Evolutionary conservation across 1,140 invertebrate genomes (phyloP).

Genomic region (Nomia melanderi): DNA sequence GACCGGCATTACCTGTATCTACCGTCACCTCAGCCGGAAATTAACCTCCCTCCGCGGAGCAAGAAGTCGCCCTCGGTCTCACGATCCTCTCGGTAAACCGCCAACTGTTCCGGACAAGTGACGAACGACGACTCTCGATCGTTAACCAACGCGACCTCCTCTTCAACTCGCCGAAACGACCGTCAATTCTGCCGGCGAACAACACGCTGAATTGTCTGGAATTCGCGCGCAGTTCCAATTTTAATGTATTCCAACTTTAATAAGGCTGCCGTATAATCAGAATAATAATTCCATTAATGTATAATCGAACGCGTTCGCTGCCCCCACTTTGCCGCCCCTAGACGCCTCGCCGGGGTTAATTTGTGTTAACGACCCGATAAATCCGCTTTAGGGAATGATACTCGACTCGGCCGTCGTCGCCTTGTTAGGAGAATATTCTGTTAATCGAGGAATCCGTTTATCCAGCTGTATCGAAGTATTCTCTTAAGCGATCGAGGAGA

Average conservation of each 20-base stretch:
- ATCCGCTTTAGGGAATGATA: not conserved
- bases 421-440: not conserved
- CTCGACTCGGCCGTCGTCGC: not conserved
- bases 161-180: too few relatives aligned
- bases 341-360: constrained; percentile 21
- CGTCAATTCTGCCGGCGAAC: not conserved
- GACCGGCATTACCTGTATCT: constrained; percentile 40
- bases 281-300: constrained; percentile 47
- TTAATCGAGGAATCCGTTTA: not conserved
- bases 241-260: constrained; percentile 24
- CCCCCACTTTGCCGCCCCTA: not conserved
- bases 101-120: constrained; percentile 32
- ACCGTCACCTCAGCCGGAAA: constrained; percentile 36
- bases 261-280: constrained; percentile 31
- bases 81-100: constrained; percentile 19
- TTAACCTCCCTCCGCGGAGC: constrained; percentile 15
- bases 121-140: not conserved
- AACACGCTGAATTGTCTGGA: constrained; percentile 6
- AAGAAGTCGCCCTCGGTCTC: constrained; percentile 8
- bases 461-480: not conserved
- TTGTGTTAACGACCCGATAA: constrained; percentile 32
- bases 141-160: not conserved
- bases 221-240: constrained; percentile 10
- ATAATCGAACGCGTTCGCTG: constrained; percentile 13
- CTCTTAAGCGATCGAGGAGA: too few relatives aligned